Base-by-base conservation (phyloP, 2,888 invertebrate species). In the Panopea generosa region DNA sequence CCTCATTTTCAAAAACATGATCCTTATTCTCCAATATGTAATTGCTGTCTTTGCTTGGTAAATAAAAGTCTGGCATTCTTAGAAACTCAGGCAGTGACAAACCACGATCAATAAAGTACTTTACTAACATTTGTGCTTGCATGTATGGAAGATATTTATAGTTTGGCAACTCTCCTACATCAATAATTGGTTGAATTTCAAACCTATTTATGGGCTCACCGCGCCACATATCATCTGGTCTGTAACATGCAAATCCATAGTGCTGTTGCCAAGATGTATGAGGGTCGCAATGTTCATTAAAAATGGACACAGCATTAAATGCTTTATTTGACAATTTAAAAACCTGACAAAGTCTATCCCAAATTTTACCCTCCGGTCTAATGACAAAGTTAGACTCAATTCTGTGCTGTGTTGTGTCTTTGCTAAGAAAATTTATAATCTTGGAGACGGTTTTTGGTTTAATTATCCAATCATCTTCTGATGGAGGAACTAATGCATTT, bases 311-410 rank as follows among this genome's bases (percentile, higher is more conserved):
- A 14, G 45, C 26, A 53, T 22, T 56, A 18, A 62, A 20, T 27
- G 63, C 56, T 33, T 71, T 16, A 1, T 52, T 56, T 26, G 1
- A 45, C 63, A 63, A 14, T 63, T 47, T n/a, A 1, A 14, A n/a
- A n/a, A n/a, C n/a, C n/a, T n/a, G n/a, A n/a, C n/a, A n/a, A n/a
- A n/a, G n/a, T n/a, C n/a, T n/a, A 6, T 27, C 22, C 71, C 71
- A 62, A 26, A 49, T 50, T 63, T 11, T 11, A 2, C 71, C 62
- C 1, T 4, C n/a, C 14, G 71, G 71, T 27, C 29, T 71, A 29
- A 71, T 33, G 24, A 71, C 56, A 57, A 62, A 71, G 27, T 71
- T 63, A n/a, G n/a, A n/a, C n/a, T n/a, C n/a, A n/a, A n/a, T n/a
- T n/a, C n/a, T n/a, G n/a, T n/a, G n/a, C 7, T 43, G 55, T 9